These are phyloP conservation scores for Ictalurus furcatus DNA, from an alignment of 2,113 vertebrate species.

Conservation along the genomic window DNA sequence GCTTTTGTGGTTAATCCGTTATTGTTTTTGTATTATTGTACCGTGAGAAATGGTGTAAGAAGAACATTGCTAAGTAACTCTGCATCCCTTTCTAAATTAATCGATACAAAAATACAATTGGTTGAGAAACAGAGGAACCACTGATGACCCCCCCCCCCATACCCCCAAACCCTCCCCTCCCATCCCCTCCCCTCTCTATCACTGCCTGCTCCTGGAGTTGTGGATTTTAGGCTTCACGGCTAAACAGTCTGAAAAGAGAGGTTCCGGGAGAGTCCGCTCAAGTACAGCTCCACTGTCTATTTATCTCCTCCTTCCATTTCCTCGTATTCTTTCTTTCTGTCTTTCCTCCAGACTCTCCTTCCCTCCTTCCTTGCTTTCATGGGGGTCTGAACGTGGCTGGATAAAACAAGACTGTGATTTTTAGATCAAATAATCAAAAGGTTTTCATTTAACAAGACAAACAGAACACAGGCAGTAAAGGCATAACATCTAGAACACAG, in stretches of 20 bases:
- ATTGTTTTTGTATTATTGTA: slow-evolving; percentile 73
- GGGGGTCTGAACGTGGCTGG: slow-evolving; percentile 73
- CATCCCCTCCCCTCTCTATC: slow-evolving; percentile 59
- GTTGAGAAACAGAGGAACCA: slow-evolving; percentile 80
- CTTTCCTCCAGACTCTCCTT: slow-evolving; percentile 10
- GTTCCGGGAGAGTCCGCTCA: slow-evolving; percentile 62
- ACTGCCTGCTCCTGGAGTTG: slow-evolving; percentile 45
- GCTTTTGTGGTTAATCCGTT: slow-evolving; percentile 70
- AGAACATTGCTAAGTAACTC: slow-evolving; percentile 83
- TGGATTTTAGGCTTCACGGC: background rate
- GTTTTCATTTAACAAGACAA: slow-evolving; percentile 89
- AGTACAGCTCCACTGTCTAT: slow-evolving; percentile 46
- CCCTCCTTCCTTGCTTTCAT: slow-evolving; percentile 27
- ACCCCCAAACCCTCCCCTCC: slow-evolving; percentile 38
- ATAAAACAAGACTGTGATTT: slow-evolving; percentile 80
- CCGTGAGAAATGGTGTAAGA: slow-evolving; percentile 85
- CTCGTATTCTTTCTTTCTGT: slow-evolving; percentile 32
- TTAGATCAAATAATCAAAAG: slow-evolving; percentile 83
- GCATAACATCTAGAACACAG: slow-evolving; percentile 83
- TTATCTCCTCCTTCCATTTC: background rate
- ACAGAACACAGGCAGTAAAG: slow-evolving; percentile 86
- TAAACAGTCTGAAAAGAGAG: slow-evolving; percentile 54
- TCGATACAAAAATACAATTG: slow-evolving; percentile 80
- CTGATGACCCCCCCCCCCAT: slow-evolving; percentile 44
- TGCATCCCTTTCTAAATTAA: slow-evolving; percentile 82